Base-by-base conservation (phyloP, 2,113 vertebrate species). In the Seriola rivoliana region DNA sequence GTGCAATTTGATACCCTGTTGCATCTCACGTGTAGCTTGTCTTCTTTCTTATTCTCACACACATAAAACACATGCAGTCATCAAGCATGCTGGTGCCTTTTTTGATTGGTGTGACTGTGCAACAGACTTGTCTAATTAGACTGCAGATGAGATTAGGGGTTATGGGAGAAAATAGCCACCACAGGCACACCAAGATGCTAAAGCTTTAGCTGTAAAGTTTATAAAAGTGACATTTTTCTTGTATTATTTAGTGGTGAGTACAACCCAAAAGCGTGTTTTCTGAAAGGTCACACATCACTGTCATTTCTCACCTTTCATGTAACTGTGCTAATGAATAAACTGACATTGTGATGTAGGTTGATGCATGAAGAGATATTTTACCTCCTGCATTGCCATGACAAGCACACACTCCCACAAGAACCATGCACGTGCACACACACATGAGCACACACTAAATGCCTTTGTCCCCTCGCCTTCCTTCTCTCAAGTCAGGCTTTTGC, bases 61-160 rank as follows among this genome's bases (percentile, higher is more conserved):
- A 8, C 21, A 29, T 29, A 29, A 29, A 57, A 60, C 8, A 75
- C 32, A 69, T 4, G 23, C 1, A 25, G 21, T 71, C 32, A 29
- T 68, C 10, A 19, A 36, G 36, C 65, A 7, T 42, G 25, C 23
- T 34, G 13, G 19, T 13, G 50, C 34, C 10, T 52, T 73, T 38
- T 69, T 32, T 62, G 46, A 68, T 21, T 42, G 69, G n/a, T 36
- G 13, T 66, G 70, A 80, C 23, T n/a, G 57, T 81, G 69, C 44
- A 73, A 40, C 21, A 68, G 68, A 68, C 78, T 71, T 48, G 73
- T 78, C 60, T 77, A 85, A 91, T 89, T 86, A 85, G 77, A 42
- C 77, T 69, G 62, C 57, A 84, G 84, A 90, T 75, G 55, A 74
- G 88, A 86, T 90, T 88, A 89, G 40, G 32, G 34, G 63, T 57